A percentile compares a stretch with the other conserved stretches of the same genome.
Evolutionary conservation across 2,888 invertebrate species (phyloP).

Genomic region (Axea sp.): DNA sequence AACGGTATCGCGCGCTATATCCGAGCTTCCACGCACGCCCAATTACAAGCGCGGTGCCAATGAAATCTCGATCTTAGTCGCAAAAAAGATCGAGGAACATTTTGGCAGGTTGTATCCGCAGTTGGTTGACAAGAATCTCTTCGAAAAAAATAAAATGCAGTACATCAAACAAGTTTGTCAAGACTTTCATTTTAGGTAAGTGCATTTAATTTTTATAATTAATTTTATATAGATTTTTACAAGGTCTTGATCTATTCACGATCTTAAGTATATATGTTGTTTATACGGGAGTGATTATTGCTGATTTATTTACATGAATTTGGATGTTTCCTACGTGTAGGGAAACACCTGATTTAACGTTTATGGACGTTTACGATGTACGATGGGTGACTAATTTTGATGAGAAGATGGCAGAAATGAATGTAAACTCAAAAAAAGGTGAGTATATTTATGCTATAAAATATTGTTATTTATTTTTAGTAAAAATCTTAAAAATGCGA

Average conservation of each 20-base stretch:
- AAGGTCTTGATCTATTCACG: too few species aligned
- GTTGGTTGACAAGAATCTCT: conserved; percentile 85
- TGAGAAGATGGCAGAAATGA: conserved; percentile 76
- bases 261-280: conserved; percentile 5
- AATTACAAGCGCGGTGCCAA: conserved; percentile 80
- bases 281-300: conserved; percentile 14
- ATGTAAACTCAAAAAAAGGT: conserved; percentile 73
- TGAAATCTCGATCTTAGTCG: conserved; percentile 80
- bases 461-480: background rate
- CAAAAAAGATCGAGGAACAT: conserved; percentile 87
- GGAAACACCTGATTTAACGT: conserved; percentile 79
- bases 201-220: conserved; percentile 50
- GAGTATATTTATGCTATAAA: conserved; percentile 66
- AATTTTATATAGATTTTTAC: too few species aligned
- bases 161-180: conserved; percentile 84
- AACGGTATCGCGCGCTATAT: conserved; percentile 82
- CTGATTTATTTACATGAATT: conserved; percentile 59
- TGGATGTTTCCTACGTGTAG: conserved; percentile 76
- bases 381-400: conserved; percentile 78
- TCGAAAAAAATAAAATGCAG: conserved; percentile 83
- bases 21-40: conserved; percentile 83
- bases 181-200: conserved; percentile 84
- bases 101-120: conserved; percentile 86
- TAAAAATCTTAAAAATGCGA: conserved; percentile 9
- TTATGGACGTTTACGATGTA: conserved; percentile 79